Evolutionary conservation across 2,888 invertebrate genomes (phyloP), one percentile per base, ranked within the genome.

Genomic region (Drosophila bunnanda): DNA sequence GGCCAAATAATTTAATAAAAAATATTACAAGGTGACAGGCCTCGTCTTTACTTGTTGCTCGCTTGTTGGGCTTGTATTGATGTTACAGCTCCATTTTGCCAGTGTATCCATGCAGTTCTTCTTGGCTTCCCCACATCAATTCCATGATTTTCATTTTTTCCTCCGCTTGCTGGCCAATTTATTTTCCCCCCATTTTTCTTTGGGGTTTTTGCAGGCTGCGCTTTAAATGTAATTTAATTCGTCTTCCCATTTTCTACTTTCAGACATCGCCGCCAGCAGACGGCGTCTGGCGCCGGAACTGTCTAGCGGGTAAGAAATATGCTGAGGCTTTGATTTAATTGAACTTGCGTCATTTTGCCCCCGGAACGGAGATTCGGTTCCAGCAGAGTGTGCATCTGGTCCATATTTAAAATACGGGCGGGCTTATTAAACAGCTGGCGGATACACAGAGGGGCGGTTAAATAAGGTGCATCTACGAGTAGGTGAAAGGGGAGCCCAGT

Each of bases 211-310:
- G 53, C 54, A 53, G 68, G 56, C 72, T 71, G 76, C 70, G 73
- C 79, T 88, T 90, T 86, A 84, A 90, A 79, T 55, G 78, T 81
- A 88, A 90, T 89, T 90, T 90, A 89, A 90, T 89, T 90, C 89
- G 78, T 89, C 79, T 84, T 82, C 62, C 76, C 75, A 77, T 86
- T 76, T 60, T 80, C 67, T 79, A 77, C 78, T 84, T 87, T 44
- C 80, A 79, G 82, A 78, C 75, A 54, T 67, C 73, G 78, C 89
- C 74, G 80, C 82, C 82, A 85, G 82, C 88, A 79, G 85, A 79
- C 82, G 85, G 84, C 87, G 78, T 83, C 87, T 88, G 87, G 84
- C 84, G 84, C 84, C 87, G 89, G 77, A 88, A 83, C 79, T 79
- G 89, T 89, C 82, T 85, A 88, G 82, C 85, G 87, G 85, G 85